These are phyloP conservation scores for Limosa lapponica DNA, from an alignment of 2,797 vertebrate species.

Conservation along the genomic window DNA sequence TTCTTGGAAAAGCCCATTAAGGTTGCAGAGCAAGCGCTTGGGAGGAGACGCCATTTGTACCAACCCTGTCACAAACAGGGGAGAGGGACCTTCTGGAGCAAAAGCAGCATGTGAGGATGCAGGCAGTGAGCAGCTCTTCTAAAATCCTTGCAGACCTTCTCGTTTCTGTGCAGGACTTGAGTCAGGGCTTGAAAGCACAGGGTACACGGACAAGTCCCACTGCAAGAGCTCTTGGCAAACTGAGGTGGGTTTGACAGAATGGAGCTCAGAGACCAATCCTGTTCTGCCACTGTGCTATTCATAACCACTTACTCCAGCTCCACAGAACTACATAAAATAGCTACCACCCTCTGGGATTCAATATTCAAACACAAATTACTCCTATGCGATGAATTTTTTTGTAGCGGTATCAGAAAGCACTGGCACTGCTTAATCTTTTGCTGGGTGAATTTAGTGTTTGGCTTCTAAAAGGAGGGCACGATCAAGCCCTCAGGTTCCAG, in stretches of 20 bases:
- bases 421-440: neutral
- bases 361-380: neutral
- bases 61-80: neutral
- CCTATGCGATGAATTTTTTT: neutral
- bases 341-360: neutral
- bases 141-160: neutral
- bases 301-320: neutral
- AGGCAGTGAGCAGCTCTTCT: neutral
- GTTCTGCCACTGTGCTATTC: neutral
- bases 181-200: neutral
- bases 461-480: neutral
- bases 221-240: neutral
- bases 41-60: neutral
- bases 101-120: neutral
- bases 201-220: accelerated
- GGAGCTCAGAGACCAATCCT: neutral
- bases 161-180: neutral
- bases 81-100: neutral
- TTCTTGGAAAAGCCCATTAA: neutral
- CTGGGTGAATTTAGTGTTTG: neutral
- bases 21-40: neutral
- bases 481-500: neutral
- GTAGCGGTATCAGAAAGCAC: neutral
- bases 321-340: neutral
- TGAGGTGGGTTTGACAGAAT: neutral